Base-by-base conservation (phyloP, 1,140 invertebrate genomes). In the Bombus ignitus region DNA sequence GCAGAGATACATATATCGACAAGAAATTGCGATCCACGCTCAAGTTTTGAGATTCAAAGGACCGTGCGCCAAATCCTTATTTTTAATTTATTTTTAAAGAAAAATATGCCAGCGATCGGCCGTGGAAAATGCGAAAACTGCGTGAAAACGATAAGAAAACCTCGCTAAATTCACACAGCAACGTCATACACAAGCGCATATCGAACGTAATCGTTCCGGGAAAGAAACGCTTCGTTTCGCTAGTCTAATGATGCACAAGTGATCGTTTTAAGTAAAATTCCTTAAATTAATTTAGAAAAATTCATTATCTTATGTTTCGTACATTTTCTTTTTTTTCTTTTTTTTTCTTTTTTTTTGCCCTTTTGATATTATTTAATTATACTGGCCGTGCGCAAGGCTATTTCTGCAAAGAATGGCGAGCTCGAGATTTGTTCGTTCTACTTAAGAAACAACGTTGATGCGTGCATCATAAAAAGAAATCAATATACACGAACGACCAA, bases 381-480 rank as follows among this genome's bases (percentile, higher is more conserved):
- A n/a, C 15, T 15, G 47, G 53, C 79, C 71, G 32, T 18, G 37
- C 22, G 68, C 68, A 53, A 39, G 35, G 70, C 25, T 53, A 70
- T 32, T 22, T 6, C 32, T 3, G 66, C 68, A 10, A 76, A 68
- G 42, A 78, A 70, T 22, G 35, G 10, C 81, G 71, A 53, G 71
- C 53, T 53, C 25, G 62, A 42, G 28, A 83, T 37, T 22, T 37
- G 47, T 78, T 83, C 65, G 65, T 77, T 83, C 74, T 68, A 68
- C 28, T 70, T 57, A 57, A 83, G 74, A 83, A 83, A 78, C 73
- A 68, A 83, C 74, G n/a, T 53, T 35, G 81, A 82, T 47, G 39
- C 57, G 81, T 70, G 81, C 44, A 13, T 39, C n/a, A 37, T 44
- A 68, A 47, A 42, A 42, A 28, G 18, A 73, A 44, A 68, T 10